Base-by-base conservation (phyloP, 2,797 vertebrate species). In the Coluber constrictor region DNA sequence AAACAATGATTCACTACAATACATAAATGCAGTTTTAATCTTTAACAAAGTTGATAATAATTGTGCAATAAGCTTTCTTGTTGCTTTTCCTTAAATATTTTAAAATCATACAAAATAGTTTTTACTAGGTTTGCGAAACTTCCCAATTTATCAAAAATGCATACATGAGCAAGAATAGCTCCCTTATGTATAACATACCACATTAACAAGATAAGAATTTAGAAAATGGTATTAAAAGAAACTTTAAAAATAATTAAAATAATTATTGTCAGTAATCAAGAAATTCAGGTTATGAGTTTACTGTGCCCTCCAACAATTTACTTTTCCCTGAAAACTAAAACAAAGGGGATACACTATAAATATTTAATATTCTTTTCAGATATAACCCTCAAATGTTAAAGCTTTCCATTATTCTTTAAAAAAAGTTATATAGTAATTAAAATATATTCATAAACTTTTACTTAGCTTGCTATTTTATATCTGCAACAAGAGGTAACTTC, bases 381-480 rank as follows among this genome's bases (percentile, higher is more conserved):
- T 90, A 43, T 4, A 25, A 89, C 5, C 59, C 93, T 86, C 87
- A 74, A 93, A 93, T 91, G 47, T 10, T 56, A 92, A 95, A 92
- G 79, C 57, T 13, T 87, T 54, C 18, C 6, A 47, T 43, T 88
- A 43, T 10, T 57, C 51, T 59, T 87, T 43, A 0, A 29, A 92
- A 63, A 66, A 87, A 59, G 59, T 25, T 70, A 15, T 55, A 91
- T 60, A 86, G n/a, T 13, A 90, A 23, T 10, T 51, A 74, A 90
- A 74, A 90, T 54, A 74, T 70, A 90, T 32, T 90, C 3, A 32
- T 56, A 63, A 63, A 51, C 37, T 63, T 43, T 60, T 63, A 60
- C 4, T 51, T 89, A 43, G 16, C 15, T 89, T 25, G 5, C 37
- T 47, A 32, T 54, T 63, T 55, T 70, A 32, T 23, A 51, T 90